Evolutionary conservation across 2,113 vertebrate species (phyloP), one percentile per base, ranked within the genome.

Genomic region (Spizaetus ornatus): DNA sequence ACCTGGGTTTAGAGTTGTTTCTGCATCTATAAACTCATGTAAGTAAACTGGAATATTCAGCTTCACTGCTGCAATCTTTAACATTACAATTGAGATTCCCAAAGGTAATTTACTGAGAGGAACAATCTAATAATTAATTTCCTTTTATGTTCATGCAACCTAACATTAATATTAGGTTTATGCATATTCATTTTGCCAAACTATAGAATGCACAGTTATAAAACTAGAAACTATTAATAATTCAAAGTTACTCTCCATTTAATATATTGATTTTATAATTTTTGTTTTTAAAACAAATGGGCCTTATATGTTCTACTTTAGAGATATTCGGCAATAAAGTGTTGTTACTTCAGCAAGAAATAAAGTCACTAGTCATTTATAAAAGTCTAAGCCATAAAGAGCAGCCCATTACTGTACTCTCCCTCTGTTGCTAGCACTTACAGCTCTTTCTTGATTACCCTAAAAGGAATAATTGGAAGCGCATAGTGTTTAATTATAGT

Each of bases 251-350:
- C 45, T 81, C 34, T 74, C 52, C 3, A 12, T 83, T 76, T 82
- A 76, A 78, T 88, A 72, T 55, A 84, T 87, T 84, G 79, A 81
- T 67, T 96, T 95, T 73, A 32, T 22, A 40, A 27, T 21, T 86
- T 67, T 91, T 85, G 38, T 94, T 94, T 96, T 73, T 40, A 81
- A 87, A 97, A 91, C 55, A 83, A 96, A 94, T 61, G 47, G 47
- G 50, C 29, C 40, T 90, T 86, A 31, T 21, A 36, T 59, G 66
- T 74, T 91, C 29, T 77, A 17, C 25, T 88, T 76, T 34, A 78
- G 53, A 91, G 21, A 62, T 79, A 56, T 48, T 67, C 4, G 11
- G 69, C 90, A 95, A 78, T 42, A 58, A 92, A 90, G 25, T 29
- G 26, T 15, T 74, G 58, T 63, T 90, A 63, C 43, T 90, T 96